These are phyloP conservation scores for Eupelmus urozonus DNA, from an alignment of 2,888 invertebrate genomes.

Conservation along the genomic window DNA sequence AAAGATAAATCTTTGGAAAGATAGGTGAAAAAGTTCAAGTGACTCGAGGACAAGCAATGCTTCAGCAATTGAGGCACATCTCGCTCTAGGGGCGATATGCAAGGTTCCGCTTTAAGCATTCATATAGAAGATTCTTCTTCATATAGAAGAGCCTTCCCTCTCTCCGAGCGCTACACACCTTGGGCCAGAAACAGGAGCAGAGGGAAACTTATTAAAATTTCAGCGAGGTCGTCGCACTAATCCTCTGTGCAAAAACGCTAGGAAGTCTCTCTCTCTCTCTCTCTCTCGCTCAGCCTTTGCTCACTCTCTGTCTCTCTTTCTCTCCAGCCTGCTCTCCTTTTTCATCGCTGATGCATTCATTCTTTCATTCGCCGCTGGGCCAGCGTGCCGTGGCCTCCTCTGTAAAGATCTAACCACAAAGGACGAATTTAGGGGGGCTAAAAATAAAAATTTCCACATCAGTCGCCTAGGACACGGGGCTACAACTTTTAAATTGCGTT, in stretches of 20 bases:
- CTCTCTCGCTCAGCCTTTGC: not conserved
- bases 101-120: slow-evolving; percentile 33
- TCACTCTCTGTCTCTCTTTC: not conserved
- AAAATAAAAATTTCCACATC: slow-evolving; percentile 27
- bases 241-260: slow-evolving; percentile 21
- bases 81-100: not conserved
- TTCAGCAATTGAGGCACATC: no score
- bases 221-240: slow-evolving; percentile 39
- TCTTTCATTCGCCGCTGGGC: not conserved
- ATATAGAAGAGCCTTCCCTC: not conserved
- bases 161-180: not conserved
- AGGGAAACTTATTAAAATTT: slow-evolving; percentile 52
- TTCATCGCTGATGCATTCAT: slow-evolving; percentile 19
- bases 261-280: not conserved
- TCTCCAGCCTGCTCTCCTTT: not conserved
- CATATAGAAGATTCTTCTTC: slow-evolving; percentile 1
- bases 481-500: slow-evolving; percentile 40
- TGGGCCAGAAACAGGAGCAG: slow-evolving; percentile 16
- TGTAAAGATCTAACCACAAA: slow-evolving; percentile 23
- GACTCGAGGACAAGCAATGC: no score
- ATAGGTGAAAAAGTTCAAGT: no score
- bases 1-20: no score
- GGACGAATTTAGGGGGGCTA: slow-evolving; percentile 7
- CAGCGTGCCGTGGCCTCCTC: not conserved
- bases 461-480: not conserved